Base-by-base conservation (phyloP, 2,888 invertebrate genomes). In the Ganaspis brasiliensis region DNA sequence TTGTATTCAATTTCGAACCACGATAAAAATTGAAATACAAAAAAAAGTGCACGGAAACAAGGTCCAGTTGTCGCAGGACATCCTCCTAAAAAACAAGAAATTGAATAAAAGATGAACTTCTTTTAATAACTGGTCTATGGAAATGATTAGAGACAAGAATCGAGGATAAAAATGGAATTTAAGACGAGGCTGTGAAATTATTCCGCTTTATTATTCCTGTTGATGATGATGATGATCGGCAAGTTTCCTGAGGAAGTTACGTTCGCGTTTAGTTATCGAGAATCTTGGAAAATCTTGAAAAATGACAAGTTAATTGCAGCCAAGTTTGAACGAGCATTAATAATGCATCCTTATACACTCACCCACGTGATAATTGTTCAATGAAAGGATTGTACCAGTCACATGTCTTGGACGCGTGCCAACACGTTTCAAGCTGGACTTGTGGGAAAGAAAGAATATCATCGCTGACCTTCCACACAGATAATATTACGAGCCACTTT, bases 331-430 rank as follows among this genome's bases (percentile, higher is more conserved):
- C 21, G 14, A 45, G 6, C 24, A 67, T 67, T 45, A 67, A 26
- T 21, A 45, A 67, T n/a, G 26, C 40, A 45, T 24, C 10, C 24
- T 14, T 21, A 40, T 21, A 21, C 59, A n/a, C 8, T 2, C 63
- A 67, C 10, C 45, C 45, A 45, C 45, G 45, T 67, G 67, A 67
- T 67, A 67, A 67, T 67, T 67, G 67, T 45, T 45, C 40, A 67
- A 40, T 67, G 45, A 45, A 24, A 67, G 67, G 45, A 45, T 24
- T 45, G 45, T 1, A 10, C 21, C 10, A 21, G 21, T 40, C n/a
- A 37, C 63, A 40, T 19, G 63, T 40, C 21, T 40, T 63, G 37
- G 67, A 49, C 40, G n/a, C 24, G 40, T 67, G 45, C 67, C 67
- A 45, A 24, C 24, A n/a, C 16, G 40, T 26, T 67, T 14, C 24